Percentiles rank a stretch among this genome's conserved stretches.
phyloP scores from a whole-genome alignment of 2,888 invertebrate genomes.

The Endomychus coccineus region DNA sequence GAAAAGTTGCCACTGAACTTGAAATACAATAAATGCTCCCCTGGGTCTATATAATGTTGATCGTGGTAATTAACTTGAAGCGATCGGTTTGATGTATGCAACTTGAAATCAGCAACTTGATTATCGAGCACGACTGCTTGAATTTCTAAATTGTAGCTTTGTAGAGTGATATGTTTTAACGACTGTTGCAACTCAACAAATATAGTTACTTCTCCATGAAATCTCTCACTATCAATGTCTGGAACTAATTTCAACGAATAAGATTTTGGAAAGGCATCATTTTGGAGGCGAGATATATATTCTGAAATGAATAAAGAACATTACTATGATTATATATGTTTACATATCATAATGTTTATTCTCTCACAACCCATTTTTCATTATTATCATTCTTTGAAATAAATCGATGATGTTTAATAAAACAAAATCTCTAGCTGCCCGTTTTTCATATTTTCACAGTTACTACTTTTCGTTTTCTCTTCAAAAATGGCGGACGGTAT shows the following conservation, averaged over 20 bases:
- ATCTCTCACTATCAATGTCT: slow-evolving; percentile 22
- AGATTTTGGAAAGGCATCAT: slow-evolving; percentile 21
- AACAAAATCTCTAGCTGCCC: no score
- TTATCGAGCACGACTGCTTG: slow-evolving; percentile 22
- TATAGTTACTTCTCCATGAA: slow-evolving; percentile 29
- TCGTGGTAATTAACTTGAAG: slow-evolving; percentile 24
- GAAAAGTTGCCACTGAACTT: slow-evolving; percentile 61
- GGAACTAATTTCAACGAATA: slow-evolving; percentile 28
- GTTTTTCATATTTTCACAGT: no score
- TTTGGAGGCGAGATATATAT: slow-evolving; percentile 14
- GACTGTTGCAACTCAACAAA: slow-evolving; percentile 16
- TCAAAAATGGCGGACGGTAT: no score
- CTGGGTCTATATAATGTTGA: slow-evolving; percentile 28
- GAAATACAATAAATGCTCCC: slow-evolving; percentile 51
- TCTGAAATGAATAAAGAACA: no score
- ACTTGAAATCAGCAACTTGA: background rate
- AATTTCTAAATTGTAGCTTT: slow-evolving; percentile 28
- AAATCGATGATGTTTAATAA: no score
- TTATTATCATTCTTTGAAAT: no score
- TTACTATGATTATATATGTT: no score
- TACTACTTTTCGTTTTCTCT: no score
- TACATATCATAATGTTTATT: no score
- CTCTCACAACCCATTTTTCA: no score
- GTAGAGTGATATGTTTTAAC: slow-evolving; percentile 25
- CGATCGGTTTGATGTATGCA: slow-evolving; percentile 2